Base-by-base conservation (phyloP, 2,888 invertebrate genomes). In the Brachypalpus laphriformis region DNA sequence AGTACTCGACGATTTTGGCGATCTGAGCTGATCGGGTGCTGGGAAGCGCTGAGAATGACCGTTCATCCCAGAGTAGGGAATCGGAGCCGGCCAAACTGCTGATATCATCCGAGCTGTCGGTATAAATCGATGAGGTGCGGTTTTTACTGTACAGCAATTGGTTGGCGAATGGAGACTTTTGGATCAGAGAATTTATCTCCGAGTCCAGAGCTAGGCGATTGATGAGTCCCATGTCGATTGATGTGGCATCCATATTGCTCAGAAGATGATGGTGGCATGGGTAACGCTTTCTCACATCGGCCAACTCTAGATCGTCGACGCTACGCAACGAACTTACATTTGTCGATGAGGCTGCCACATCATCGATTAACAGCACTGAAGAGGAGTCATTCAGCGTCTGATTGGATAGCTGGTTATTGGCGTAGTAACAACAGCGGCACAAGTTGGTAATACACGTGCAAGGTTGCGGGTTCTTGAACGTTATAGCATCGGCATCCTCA, bases 1-100 rank as follows among this genome's bases (percentile, higher is more conserved):
- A 97, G 91, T 97, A 97, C 89, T 97, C 97, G 28, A 97, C 97
- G 88, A 97, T 97, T 89, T 95, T 95, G 59, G 96, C 95, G 87
- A 97, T 97, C 90, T 96, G 94, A 87, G 95, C 93, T 87, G 94
- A 94, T 88, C 95, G 91, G 88, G 94, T 92, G 88, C 90, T 91
- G 51, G 92, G 92, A 78, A 93, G 88, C 31, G 93, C 93, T 66
- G 93, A 93, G 25, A 94, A 93, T 49, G 94, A 94, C 18, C 95
- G 93, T 86, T 95, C 95, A 89, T 95, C 96, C 94, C 94, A 94
- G 89, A 94, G 94, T 89, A 95, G 91, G 11, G 94, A 94, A 91
- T 96, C 96, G 0, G 96, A 96, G 77, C 96, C 96, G 0, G 95
- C 95, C 70, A 97, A 93, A 89, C 96, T 96, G 40, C 96, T 96